A percentile compares a stretch with the other conserved stretches of the same genome.
phyloP scores from a whole-genome alignment of 2,797 vertebrate genomes.

The Peromyscus nudipes region DNA sequence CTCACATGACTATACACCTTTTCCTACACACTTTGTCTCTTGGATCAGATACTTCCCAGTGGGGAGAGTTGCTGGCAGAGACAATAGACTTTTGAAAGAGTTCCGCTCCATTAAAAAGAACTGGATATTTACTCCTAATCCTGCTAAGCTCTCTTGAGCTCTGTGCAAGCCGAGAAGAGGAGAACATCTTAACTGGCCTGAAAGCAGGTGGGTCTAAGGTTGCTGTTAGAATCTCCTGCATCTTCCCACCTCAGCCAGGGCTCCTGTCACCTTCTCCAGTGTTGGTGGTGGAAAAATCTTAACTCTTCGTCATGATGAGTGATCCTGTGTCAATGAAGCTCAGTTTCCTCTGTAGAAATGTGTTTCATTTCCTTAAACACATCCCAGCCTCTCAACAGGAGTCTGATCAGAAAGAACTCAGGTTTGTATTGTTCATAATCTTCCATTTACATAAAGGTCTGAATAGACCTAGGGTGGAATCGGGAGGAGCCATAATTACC shows the following conservation, averaged over 20 bases:
- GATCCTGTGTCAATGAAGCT: conserved; percentile 20
- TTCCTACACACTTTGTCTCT: background rate
- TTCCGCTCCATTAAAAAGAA: conserved; percentile 81
- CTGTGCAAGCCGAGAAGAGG: conserved; percentile 53
- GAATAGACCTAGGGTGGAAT: background rate
- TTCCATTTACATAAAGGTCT: background rate
- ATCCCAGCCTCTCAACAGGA: background rate
- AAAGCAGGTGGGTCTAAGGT: conserved; percentile 65
- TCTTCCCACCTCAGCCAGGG: conserved; percentile 35
- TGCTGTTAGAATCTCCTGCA: conserved; percentile 50
- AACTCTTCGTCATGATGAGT: background rate
- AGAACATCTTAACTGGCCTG: conserved; percentile 50
- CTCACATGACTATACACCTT: background rate
- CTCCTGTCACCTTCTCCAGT: conserved; percentile 63
- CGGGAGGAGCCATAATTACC: background rate
- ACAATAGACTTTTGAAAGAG: conserved; percentile 66
- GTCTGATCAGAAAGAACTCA: background rate
- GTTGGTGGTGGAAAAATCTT: conserved; percentile 43
- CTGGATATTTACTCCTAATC: conserved; percentile 82
- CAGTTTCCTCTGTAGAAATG: background rate
- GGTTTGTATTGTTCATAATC: background rate
- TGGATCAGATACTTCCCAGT: background rate
- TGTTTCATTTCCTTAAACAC: background rate
- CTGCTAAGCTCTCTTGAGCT: conserved; percentile 83
- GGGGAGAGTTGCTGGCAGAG: conserved; percentile 35